Percentiles rank a stretch among this genome's conserved stretches.
Conservation (phyloP, 2,888 invertebrate species). For the Trachelus troglodyta region DNA sequence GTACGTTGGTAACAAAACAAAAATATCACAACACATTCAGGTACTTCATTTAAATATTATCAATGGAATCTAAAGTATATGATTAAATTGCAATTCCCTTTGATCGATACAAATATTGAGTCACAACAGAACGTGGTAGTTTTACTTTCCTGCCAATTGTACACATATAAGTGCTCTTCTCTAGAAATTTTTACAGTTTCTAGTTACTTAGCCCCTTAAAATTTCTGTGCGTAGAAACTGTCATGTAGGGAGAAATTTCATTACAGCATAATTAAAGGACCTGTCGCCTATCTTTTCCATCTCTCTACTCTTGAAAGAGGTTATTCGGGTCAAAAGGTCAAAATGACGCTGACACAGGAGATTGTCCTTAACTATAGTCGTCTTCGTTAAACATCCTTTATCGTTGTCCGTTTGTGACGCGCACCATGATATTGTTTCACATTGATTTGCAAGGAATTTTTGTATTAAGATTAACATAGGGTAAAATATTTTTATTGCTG, state of each 20-base stretch:
- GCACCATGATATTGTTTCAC: neutral
- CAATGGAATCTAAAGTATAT: neutral
- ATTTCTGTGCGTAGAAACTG: neutral
- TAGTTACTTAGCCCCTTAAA: neutral
- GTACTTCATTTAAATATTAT: neutral
- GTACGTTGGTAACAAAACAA: neutral
- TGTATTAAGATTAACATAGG: neutral
- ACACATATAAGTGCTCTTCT: neutral
- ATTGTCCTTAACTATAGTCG: too few relatives aligned
- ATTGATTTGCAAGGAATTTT: neutral
- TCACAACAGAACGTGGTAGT: neutral
- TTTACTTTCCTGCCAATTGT: neutral
- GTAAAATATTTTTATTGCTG: too few relatives aligned
- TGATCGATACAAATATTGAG: neutral
- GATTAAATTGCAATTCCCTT: neutral
- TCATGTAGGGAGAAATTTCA: neutral
- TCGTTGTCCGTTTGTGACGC: neutral
- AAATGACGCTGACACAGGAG: neutral
- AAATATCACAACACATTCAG: neutral
- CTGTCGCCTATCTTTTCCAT: neutral
- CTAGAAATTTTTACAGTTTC: neutral
- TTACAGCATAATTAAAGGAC: neutral
- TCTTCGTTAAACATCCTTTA: neutral
- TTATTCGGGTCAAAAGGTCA: neutral
- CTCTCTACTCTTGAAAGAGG: neutral